Conservation (phyloP, 2,113 vertebrate species). For the Chlorocebus sabaeus region DNA sequence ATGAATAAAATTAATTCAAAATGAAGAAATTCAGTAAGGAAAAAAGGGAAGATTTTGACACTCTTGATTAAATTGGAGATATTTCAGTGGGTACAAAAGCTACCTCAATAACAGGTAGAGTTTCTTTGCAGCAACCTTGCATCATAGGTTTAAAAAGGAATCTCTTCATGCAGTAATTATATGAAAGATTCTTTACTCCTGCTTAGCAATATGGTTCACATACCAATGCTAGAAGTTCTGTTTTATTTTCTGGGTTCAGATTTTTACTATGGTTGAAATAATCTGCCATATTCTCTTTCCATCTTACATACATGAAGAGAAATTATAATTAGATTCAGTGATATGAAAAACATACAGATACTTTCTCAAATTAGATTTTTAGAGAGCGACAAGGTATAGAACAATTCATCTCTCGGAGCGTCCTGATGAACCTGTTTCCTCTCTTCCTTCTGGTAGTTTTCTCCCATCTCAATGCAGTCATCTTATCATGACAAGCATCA, state of each 20-base stretch:
- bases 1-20: not conserved
- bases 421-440: not conserved
- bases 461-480: not conserved
- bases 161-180: not conserved
- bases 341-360: not conserved
- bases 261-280: not conserved
- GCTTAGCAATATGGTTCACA: not conserved
- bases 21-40: not conserved
- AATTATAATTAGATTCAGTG: not conserved
- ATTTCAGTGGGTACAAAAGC: not conserved
- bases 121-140: not conserved
- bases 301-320: not conserved
- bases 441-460: not conserved
- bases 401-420: not conserved
- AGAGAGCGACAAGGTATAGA: not conserved
- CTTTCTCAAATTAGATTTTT: not conserved
- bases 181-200: not conserved
- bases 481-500: not conserved
- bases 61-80: not conserved
- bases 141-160: not conserved
- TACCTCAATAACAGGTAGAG: not conserved
- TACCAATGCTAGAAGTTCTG: not conserved
- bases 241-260: not conserved
- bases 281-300: not conserved
- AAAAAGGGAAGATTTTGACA: not conserved